These are phyloP conservation scores for Tenrec ecaudatus DNA, from an alignment of 2,113 vertebrate species.

Conservation along the genomic window DNA sequence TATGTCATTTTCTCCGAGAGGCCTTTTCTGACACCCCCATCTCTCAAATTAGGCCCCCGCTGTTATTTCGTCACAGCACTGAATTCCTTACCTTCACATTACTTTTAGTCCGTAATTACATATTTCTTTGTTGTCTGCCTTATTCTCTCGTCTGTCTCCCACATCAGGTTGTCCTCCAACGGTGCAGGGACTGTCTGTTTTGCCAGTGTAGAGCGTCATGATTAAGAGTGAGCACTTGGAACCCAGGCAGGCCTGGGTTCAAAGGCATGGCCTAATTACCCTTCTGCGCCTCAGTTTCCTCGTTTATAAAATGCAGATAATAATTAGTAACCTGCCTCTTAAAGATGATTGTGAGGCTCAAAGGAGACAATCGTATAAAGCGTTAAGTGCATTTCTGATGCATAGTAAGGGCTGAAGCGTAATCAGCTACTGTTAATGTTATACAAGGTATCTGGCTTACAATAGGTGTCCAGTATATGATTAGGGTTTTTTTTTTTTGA, in stretches of 20 bases:
- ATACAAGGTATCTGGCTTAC: not conserved
- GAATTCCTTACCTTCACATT: slow-evolving; percentile 18
- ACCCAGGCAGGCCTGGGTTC: slow-evolving; percentile 18
- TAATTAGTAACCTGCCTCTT: slow-evolving; percentile 45
- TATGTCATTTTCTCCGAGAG: slow-evolving; percentile 63
- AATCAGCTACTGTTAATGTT: slow-evolving; percentile 16
- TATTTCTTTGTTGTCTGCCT: slow-evolving; percentile 76
- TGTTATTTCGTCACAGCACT: slow-evolving; percentile 35
- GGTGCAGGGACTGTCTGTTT: slow-evolving; percentile 42
- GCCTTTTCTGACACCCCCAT: slow-evolving; percentile 45
- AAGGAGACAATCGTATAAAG: slow-evolving; percentile 35
- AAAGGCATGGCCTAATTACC: slow-evolving; percentile 44
- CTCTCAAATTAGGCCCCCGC: not conserved
- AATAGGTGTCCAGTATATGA: not conserved
- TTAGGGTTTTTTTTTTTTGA: not conserved
- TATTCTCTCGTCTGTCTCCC: slow-evolving; percentile 45
- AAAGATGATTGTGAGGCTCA: slow-evolving; percentile 33
- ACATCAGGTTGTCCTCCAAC: slow-evolving; percentile 18
- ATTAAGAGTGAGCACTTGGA: slow-evolving; percentile 33
- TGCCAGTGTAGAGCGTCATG: slow-evolving; percentile 20
- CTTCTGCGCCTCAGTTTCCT: slow-evolving; percentile 53
- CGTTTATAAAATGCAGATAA: slow-evolving; percentile 33
- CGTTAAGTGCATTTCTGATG: slow-evolving; percentile 37
- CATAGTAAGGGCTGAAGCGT: not conserved
- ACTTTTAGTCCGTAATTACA: slow-evolving; percentile 58